Evolutionary conservation across 2,113 vertebrate genomes (phyloP).

Genomic region (Tachuris rubrigastra): DNA sequence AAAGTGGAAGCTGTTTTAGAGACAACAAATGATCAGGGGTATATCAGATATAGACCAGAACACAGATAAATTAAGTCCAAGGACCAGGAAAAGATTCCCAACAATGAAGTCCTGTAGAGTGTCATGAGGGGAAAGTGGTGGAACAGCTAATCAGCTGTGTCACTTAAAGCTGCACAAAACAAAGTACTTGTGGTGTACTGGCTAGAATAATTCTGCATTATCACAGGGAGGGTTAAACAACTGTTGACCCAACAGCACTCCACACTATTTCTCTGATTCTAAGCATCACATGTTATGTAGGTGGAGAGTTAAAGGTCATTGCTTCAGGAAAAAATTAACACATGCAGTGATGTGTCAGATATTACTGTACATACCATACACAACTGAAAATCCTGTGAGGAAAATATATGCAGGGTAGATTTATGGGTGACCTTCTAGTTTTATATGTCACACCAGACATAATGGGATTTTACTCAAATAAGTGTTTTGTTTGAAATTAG

Average conservation of each 20-base stretch:
- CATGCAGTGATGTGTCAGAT: neutral
- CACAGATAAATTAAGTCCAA: neutral
- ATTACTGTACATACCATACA: neutral
- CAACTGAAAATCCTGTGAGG: neutral
- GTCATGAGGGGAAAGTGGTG: neutral
- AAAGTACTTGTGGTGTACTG: slow-evolving; percentile 31
- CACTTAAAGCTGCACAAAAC: slow-evolving; percentile 30
- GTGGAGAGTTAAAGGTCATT: slow-evolving; percentile 29
- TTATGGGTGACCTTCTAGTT: slow-evolving; percentile 15
- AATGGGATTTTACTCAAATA: slow-evolving; percentile 20
- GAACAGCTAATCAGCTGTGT: slow-evolving; percentile 10
- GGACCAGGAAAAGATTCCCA: neutral
- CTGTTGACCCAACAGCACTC: slow-evolving; percentile 37
- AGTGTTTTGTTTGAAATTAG: slow-evolving; percentile 4
- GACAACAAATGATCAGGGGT: neutral
- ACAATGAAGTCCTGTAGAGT: neutral
- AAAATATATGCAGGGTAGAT: slow-evolving; percentile 21
- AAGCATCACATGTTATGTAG: slow-evolving; percentile 4
- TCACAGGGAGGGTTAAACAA: slow-evolving; percentile 40
- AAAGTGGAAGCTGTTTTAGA: neutral
- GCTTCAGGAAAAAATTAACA: slow-evolving; percentile 45
- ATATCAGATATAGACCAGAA: neutral
- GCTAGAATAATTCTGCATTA: slow-evolving; percentile 20
- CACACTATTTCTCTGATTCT: slow-evolving; percentile 20
- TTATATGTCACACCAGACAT: neutral